Evolutionary conservation across 2,113 vertebrate genomes (phyloP), one percentile per base, ranked within the genome.

Genomic region (Heloderma charlesbogerti): DNA sequence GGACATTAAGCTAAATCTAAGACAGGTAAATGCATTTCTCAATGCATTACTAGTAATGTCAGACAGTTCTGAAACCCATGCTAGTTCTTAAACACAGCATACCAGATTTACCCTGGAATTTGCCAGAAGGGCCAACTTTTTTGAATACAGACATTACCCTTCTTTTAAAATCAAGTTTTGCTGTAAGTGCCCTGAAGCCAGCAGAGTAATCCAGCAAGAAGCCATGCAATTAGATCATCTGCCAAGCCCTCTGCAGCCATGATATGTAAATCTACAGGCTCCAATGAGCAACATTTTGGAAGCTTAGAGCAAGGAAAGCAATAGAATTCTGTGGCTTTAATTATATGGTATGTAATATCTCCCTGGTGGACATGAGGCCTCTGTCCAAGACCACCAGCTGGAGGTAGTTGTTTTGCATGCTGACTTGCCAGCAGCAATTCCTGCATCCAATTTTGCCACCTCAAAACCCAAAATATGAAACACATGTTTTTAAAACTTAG

Each of bases 251-350:
- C 69, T 74, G 31, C 31, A 86, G 45, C 69, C 85, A 86, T 69
- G 48, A 54, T 86, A 74, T 86, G 71, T 57, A 86, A 54, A 86
- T 37, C 22, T 20, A 86, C 45, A 54, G 20, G 48, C 69, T 86
- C 85, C 69, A 74, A 54, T 51, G 54, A 74, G 74, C 85, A 86
- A 86, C 71, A 74, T 54, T 74, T 43, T 72, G 20, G 63, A 89
- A 51, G 45, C 45, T 31, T 54, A 72, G 45, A 72, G 31, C 37
- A 54, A 54, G 67, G 67, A 57, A 69, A 89, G 88, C 78, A 83
- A 72, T 31, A 69, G 25, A 7, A 54, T 74, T 31, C 37, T 60
- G 51, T 74, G n/a, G 48, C 29, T 89, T 72, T 83, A 89, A 89
- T 83, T 89, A 69, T 82, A 80, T 1, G 1, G 25, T 83, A 12